Conservation (phyloP, 2,113 vertebrate genomes). For the Fulmarus glacialis region DNA sequence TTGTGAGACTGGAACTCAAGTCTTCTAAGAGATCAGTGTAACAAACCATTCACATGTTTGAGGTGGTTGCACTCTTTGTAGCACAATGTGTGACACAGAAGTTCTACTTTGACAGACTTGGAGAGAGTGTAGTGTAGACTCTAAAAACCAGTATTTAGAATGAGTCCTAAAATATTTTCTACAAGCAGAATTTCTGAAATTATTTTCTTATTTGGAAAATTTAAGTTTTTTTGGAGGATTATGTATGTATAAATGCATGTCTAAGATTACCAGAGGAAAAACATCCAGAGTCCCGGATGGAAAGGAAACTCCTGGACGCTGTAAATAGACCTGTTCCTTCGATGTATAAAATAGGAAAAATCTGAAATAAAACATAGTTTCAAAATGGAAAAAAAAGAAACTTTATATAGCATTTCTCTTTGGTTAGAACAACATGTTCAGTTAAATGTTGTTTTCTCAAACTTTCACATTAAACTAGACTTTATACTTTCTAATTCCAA, state of each 20-base stretch:
- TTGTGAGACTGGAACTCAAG: background rate
- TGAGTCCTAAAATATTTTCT: accelerated
- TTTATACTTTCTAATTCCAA: background rate
- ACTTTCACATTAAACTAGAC: background rate
- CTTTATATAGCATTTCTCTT: background rate
- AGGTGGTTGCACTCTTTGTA: background rate
- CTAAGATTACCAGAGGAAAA: background rate
- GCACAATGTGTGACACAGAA: background rate
- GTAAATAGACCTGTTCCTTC: no score
- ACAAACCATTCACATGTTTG: background rate
- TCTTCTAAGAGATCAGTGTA: background rate
- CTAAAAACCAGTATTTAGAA: background rate
- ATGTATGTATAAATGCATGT: accelerated
- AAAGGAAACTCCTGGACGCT: background rate
- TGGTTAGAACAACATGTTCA: background rate
- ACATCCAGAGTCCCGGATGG: background rate
- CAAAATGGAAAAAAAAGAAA: background rate
- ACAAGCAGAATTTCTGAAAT: background rate
- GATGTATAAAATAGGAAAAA: background rate
- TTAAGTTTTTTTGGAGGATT: background rate
- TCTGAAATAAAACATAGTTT: background rate
- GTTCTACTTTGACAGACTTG: background rate
- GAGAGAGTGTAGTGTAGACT: background rate
- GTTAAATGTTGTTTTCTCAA: background rate
- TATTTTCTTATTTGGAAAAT: background rate